Conservation (phyloP, 2,797 vertebrate genomes). For the Fratercula arctica region DNA sequence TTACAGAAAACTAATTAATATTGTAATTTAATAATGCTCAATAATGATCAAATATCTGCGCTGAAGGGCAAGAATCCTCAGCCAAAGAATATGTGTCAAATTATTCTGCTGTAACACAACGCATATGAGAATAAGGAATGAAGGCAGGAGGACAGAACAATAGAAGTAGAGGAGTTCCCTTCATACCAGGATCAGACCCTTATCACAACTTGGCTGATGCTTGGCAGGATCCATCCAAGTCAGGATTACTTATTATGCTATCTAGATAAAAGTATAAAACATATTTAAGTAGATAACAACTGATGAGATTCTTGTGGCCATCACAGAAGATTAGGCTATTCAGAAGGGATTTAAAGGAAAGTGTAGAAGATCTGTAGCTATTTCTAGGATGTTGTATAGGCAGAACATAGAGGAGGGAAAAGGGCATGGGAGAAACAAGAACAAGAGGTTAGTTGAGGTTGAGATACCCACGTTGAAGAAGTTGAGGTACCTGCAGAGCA, state of each 20-base stretch:
- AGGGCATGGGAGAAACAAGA: neutral
- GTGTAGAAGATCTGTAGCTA: neutral
- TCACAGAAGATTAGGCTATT: neutral
- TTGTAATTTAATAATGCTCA: neutral
- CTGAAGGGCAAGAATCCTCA: neutral
- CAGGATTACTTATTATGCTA: neutral
- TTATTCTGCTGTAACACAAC: neutral
- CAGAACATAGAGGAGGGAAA: neutral
- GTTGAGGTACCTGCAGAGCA: accelerated
- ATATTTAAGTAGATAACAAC: neutral
- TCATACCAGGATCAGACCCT: neutral
- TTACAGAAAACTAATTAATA: neutral
- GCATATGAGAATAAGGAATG: neutral
- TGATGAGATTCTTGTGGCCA: neutral
- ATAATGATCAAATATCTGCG: neutral
- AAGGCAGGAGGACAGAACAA: neutral
- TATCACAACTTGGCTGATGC: neutral
- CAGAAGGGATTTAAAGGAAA: neutral
- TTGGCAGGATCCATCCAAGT: neutral
- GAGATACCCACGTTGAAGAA: neutral
- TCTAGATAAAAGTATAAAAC: neutral
- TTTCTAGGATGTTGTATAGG: neutral
- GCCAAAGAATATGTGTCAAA: neutral
- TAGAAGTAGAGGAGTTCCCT: neutral
- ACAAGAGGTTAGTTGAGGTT: neutral